Percentiles rank a stretch among this genome's conserved stretches.
Evolutionary conservation across 2,888 invertebrate genomes (phyloP).

Genomic region (Belgica antarctica): DNA sequence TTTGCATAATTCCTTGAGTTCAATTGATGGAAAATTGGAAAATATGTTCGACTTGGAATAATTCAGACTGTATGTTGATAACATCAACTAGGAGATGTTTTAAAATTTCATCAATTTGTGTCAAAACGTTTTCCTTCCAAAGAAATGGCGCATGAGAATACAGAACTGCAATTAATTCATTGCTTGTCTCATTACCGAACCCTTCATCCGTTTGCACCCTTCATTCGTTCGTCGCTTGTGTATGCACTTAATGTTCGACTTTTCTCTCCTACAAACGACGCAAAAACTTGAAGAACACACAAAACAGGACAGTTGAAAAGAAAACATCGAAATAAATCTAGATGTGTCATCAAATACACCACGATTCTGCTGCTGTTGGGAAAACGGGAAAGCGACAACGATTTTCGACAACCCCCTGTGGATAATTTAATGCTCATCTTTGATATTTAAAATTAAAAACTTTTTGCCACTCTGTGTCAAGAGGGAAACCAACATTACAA

Average conservation of each 20-base stretch:
- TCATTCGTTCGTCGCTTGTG: background rate
- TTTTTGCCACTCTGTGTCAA: background rate
- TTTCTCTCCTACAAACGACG: background rate
- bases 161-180: slow-evolving; percentile 29
- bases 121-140: too few relatives aligned
- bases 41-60: slow-evolving; percentile 3
- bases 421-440: slow-evolving; percentile 42
- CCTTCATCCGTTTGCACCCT: background rate
- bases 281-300: background rate
- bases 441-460: slow-evolving; percentile 43
- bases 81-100: too few relatives aligned
- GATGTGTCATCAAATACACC: slow-evolving; percentile 44
- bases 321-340: slow-evolving; percentile 23
- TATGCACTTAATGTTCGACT: background rate
- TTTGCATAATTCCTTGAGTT: background rate
- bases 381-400: background rate
- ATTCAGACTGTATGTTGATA: background rate
- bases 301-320: too few relatives aligned
- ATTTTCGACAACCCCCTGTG: slow-evolving; percentile 31
- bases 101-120: too few relatives aligned
- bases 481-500: background rate
- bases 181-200: slow-evolving; percentile 32
- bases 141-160: too few relatives aligned
- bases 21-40: background rate
- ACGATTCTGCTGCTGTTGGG: background rate